Base-by-base conservation (phyloP, 2,113 vertebrate species). In the Lycocorax pyrrhopterus region DNA sequence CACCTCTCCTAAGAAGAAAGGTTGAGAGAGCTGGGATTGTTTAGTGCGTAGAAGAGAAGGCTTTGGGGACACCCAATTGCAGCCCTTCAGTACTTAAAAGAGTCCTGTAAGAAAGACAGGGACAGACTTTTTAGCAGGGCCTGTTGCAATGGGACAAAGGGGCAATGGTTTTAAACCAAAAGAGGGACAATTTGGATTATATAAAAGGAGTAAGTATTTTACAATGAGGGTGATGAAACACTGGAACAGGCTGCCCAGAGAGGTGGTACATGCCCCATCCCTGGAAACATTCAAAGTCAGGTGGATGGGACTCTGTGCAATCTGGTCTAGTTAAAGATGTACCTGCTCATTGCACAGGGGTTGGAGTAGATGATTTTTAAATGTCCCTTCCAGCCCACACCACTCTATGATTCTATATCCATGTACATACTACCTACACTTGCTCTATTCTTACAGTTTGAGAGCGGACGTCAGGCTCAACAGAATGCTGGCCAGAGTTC, bases 391-490 rank as follows among this genome's bases (percentile, higher is more conserved):
- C 60, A 67, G 39, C 5, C n/a, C 62, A 67, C 67, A n/a, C 16
- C 20, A 21, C 14, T 30, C 37, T 30, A 15, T 39, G 16, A 35
- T 32, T 75, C 62, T 39, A 18, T 2, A 44, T 5, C 41, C 49
- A 59, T 1, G 5, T 23, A 78, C 7, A 3, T 11, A 19, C 18
- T 74, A 51, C 20, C 43, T 47, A 41, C 10, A 29, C 23, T 53
- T 53, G 16, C 35, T 73, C 49, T 76, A 5, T 20, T 52, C 53
- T 46, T 18, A 18, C 3, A 49, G 37, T n/a, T 25, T 32, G 63
- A 67, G 23, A 37, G 32, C 0, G 0, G 21, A 3, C 14, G 33
- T 3, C 62, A 52, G 44, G 29, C 58, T 83, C 2, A 1, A 35
- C 13, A 66, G 32, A n/a, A 20, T 26, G 23, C n/a, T 49, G n/a